Percentiles rank a stretch among this genome's conserved stretches.
Conservation (phyloP, 2,113 vertebrate species). For the Odobenus rosmarus region DNA sequence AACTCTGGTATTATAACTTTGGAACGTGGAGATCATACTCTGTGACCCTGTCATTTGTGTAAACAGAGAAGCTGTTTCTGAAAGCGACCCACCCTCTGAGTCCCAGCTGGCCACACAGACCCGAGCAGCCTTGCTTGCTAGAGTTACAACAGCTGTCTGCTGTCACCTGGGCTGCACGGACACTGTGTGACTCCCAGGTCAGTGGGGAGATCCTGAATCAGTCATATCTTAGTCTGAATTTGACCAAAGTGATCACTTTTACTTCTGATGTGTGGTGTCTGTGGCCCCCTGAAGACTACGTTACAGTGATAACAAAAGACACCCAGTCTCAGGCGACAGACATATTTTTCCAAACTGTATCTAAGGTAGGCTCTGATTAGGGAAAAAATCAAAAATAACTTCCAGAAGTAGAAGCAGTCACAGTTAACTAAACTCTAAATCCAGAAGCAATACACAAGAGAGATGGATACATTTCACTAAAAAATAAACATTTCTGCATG, state of each 20-base stretch:
- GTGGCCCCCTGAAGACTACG: neutral
- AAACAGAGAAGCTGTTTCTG: neutral
- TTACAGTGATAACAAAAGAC: neutral
- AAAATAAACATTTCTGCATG: neutral
- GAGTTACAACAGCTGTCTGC: neutral
- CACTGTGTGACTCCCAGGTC: neutral
- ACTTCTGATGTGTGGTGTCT: neutral
- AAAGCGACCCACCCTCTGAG: neutral
- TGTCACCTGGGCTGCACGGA: neutral
- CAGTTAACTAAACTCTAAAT: constrained; percentile 43
- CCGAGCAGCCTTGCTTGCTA: neutral
- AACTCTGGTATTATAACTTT: neutral
- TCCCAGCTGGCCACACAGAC: neutral
- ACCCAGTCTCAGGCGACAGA: neutral
- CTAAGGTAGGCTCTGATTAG: neutral
- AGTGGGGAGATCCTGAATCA: neutral
- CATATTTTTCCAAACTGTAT: neutral
- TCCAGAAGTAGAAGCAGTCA: neutral
- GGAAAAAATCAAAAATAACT: constrained; percentile 37
- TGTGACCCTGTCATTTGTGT: neutral
- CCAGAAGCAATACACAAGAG: constrained; percentile 14
- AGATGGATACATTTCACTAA: neutral
- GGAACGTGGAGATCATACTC: neutral
- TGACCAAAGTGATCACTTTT: neutral
- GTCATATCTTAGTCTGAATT: neutral